Conservation (phyloP, 2,888 invertebrate genomes). For the Leptinotarsa haldemani region DNA sequence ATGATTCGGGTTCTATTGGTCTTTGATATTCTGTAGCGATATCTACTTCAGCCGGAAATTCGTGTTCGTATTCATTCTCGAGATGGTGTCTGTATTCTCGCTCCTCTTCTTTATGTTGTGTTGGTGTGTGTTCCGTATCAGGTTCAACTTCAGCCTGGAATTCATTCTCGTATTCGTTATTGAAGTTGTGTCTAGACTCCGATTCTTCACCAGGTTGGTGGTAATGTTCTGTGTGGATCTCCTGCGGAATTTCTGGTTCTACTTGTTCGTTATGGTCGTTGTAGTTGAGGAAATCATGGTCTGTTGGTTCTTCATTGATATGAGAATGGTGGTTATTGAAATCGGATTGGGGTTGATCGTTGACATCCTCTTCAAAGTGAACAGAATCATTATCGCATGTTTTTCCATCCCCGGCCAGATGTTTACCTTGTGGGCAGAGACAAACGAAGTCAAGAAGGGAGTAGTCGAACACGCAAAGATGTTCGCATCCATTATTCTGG, state of each 20-base stretch:
- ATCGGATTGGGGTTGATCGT: constrained; percentile 54
- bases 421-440: constrained; percentile 71
- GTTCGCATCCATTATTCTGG: constrained; percentile 74
- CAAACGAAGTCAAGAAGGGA: constrained; percentile 74
- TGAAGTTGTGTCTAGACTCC: constrained; percentile 47
- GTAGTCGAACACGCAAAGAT: constrained; percentile 77
- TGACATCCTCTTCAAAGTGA: constrained; percentile 49
- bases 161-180: constrained; percentile 39
- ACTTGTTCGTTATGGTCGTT: constrained; percentile 44
- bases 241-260: constrained; percentile 49
- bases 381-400: constrained; percentile 61
- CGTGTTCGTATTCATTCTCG: constrained; percentile 35
- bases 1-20: constrained; percentile 61
- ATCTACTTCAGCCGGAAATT: constrained; percentile 25
- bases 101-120: constrained; percentile 29
- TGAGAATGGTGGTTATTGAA: constrained; percentile 52
- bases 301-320: constrained; percentile 11
- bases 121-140: constrained; percentile 34
- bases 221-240: not conserved
- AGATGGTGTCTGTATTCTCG: constrained; percentile 47
- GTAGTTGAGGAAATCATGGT: constrained; percentile 1
- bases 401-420: constrained; percentile 67
- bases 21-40: not conserved
- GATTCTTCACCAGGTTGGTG: constrained; percentile 10
- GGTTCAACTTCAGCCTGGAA: constrained; percentile 19